Conservation (phyloP, 2,113 vertebrate genomes). For the Heterocephalus glaber region DNA sequence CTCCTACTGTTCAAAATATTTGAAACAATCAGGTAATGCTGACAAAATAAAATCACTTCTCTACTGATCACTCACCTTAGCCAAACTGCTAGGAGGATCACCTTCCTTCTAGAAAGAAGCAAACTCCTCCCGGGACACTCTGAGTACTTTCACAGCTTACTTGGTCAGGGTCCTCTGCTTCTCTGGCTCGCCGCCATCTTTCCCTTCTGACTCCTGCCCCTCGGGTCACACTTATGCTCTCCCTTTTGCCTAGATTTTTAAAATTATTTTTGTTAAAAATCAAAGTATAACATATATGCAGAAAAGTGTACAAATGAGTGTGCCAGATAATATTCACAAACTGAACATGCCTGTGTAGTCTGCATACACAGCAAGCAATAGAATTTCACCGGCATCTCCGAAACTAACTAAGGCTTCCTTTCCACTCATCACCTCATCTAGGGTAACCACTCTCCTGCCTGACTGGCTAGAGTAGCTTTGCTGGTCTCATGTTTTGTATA, state of each 20-base stretch:
- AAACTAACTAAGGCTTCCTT: neutral
- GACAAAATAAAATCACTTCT: neutral
- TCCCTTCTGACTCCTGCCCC: neutral
- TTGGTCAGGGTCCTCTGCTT: neutral
- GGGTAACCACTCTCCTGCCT: neutral
- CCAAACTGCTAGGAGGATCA: neutral
- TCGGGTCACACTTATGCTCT: neutral
- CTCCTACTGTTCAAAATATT: neutral
- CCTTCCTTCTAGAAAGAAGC: neutral
- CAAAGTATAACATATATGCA: neutral
- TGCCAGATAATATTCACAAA: neutral
- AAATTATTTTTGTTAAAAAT: neutral
- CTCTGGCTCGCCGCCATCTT: neutral
- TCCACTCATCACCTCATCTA: rapidly evolving
- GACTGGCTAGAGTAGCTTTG: neutral
- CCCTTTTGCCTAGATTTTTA: neutral
- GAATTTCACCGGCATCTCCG: neutral
- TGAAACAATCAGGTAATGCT: neutral
- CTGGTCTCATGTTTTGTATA: neutral
- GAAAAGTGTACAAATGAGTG: neutral
- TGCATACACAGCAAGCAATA: neutral
- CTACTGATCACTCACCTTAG: neutral
- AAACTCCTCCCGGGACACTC: neutral
- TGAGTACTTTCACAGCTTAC: rapidly evolving
- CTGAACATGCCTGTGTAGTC: neutral